Evolutionary conservation across 2,797 vertebrate species (phyloP), one percentile per base, ranked within the genome.

Genomic region (Bradypus variegatus): DNA sequence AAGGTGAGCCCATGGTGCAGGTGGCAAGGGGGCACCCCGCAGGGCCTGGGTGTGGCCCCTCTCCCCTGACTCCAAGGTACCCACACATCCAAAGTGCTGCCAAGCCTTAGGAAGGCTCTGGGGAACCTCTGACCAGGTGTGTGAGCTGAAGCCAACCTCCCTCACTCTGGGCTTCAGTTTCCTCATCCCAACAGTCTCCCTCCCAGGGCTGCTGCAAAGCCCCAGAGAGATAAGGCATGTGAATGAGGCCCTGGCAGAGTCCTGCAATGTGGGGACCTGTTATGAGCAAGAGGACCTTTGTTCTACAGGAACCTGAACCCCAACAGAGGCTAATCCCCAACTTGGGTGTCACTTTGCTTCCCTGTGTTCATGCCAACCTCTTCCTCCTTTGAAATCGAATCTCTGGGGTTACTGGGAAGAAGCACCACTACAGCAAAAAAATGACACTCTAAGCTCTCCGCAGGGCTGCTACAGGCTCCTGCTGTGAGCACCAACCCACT

Each of bases 1-100:
- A 97, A 98, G 98, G 99, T 99, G 95, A 77, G 94, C 29, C 45
- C 18, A 21, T 33, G 45, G 33, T n/a, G 25, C 33, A 27, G 78
- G 58, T 10, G n/a, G n/a, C 0, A 7, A 48, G 18, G 23, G 15
- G n/a, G 5, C 38, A 21, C 6, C 23, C 41, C 33, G 29, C 23
- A 53, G 81, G 67, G 62, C 31, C 78, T 81, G 67, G 14, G 31
- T 13, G 7, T 4, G 10, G 14, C 12, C 19, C 36, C n/a, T 50
- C 11, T 31, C 8, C 9, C 50, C 65, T 48, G 36, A 36, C n/a
- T 58, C 41, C 45, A 23, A 19, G 4, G 36, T 25, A 69, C n/a
- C 50, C 27, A 10, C 11, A 16, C 23, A 33, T 79, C 60, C 16
- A 29, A 23, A 38, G 3, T n/a, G 73, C 62, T 21, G 19, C 29